phyloP scores from a whole-genome alignment of 2,797 vertebrate species.

The Poeciliopsis turneri region DNA sequence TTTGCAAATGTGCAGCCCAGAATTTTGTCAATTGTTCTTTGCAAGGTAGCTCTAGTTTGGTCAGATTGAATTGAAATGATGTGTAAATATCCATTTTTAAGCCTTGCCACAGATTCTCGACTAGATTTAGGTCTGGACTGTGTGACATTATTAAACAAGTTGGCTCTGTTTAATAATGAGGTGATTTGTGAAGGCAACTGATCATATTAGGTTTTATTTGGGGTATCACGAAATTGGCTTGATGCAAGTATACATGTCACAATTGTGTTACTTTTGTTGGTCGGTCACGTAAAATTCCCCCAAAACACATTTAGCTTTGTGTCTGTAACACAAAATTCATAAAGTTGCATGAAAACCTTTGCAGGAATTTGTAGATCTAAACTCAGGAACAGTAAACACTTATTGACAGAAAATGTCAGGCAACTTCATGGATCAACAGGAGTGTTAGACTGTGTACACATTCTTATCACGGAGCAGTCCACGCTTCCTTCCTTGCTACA shows the following conservation, averaged over 20 bases:
- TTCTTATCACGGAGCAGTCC: neutral
- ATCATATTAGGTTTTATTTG: neutral
- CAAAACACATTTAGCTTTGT: neutral
- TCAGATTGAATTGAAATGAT: neutral
- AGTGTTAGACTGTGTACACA: neutral
- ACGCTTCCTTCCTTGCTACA: neutral
- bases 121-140: neutral
- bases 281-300: neutral
- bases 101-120: neutral
- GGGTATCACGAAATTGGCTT: neutral
- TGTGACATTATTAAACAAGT: neutral
- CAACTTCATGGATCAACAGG: neutral
- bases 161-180: neutral
- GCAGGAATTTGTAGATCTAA: neutral
- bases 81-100: neutral
- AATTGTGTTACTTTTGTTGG: neutral
- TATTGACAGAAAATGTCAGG: constrained; percentile 3
- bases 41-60: neutral
- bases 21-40: neutral
- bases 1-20: neutral
- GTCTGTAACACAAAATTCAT: too few relatives aligned
- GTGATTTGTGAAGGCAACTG: neutral
- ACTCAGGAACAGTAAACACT: neutral
- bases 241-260: neutral
- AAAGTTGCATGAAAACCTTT: neutral